Percentiles rank a stretch among this genome's conserved stretches.
These are phyloP conservation scores for Charadrius vociferus DNA, from an alignment of 2,113 vertebrate genomes.

Conservation along the genomic window DNA sequence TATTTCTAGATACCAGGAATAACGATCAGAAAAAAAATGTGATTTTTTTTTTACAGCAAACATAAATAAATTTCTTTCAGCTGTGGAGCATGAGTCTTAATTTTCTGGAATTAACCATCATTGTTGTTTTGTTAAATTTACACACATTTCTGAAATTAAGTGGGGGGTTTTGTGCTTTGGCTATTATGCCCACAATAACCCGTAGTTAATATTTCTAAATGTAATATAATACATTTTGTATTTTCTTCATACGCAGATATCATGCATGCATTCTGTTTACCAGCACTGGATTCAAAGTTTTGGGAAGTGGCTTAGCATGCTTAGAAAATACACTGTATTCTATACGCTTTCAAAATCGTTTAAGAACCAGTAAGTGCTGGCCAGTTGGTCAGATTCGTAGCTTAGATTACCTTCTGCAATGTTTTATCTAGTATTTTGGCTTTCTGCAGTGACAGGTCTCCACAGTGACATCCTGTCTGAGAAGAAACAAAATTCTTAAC, in stretches of 20 bases:
- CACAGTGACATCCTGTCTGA: background rate
- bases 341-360: background rate
- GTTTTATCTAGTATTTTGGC: background rate
- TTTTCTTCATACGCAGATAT: background rate
- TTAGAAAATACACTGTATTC: background rate
- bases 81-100: background rate
- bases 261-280: background rate
- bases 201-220: background rate
- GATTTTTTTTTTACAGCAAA: background rate
- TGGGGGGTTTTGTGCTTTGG: background rate
- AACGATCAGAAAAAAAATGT: background rate
- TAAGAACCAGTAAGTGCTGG: background rate
- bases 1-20: background rate
- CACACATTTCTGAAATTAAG: background rate
- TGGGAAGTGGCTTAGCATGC: background rate
- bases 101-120: background rate
- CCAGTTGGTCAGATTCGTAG: background rate
- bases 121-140: background rate
- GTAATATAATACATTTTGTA: background rate
- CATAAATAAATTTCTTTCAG: background rate
- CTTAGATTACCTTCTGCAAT: background rate
- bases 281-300: background rate
- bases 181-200: background rate
- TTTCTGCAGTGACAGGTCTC: background rate
- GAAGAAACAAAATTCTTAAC: background rate